Evolutionary conservation across 2,888 invertebrate genomes (phyloP), one percentile per base, ranked within the genome.

Genomic region (Drosophila phalerata): DNA sequence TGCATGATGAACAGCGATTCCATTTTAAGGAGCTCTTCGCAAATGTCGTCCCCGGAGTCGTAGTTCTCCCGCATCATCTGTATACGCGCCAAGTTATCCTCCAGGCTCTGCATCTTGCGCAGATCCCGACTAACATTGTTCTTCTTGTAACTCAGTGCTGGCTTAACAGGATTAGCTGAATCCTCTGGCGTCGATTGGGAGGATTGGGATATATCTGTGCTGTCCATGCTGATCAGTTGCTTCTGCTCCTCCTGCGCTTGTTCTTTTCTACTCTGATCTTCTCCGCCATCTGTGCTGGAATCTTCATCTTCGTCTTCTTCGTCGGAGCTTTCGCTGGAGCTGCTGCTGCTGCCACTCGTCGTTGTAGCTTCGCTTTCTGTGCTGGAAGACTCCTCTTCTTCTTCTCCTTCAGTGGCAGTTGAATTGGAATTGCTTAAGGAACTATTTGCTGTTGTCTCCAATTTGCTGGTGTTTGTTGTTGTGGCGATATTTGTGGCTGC

Each of bases 21-120:
- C 92, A 91, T 92, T 74, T 92, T 92, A 1, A 89, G 80, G 32
- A 92, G 69, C 61, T 91, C 92, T 43, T 91, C 92, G 58, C 91
- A 89, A 2, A 92, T 90, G 70, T 92, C 92, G 73, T 92, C 92
- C 0, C 90, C 91, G 0, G 92, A 89, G 66, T 92, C 92, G 52
- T 90, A 92, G 55, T 91, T 92, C 9, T 91, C 90, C 1, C 92
- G 87, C 92, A 92, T 92, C 88, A 88, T 91, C 71, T 92, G 92
- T 61, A 92, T 92, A 51, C 92, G 90, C 2, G 90, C 85, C 11
- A 92, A 71, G 64, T 92, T 91, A 19, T 90, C 91, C 43, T 92
- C 92, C 0, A 92, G 75, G 32, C 81, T 91, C 57, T 91, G 91
- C 0, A 92, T 81, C 55, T 91, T 91, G 30, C 91, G 91, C 64